Evolutionary conservation across 2,113 vertebrate species (phyloP), one percentile per base, ranked within the genome.

Genomic region (Orycteropus afer): DNA sequence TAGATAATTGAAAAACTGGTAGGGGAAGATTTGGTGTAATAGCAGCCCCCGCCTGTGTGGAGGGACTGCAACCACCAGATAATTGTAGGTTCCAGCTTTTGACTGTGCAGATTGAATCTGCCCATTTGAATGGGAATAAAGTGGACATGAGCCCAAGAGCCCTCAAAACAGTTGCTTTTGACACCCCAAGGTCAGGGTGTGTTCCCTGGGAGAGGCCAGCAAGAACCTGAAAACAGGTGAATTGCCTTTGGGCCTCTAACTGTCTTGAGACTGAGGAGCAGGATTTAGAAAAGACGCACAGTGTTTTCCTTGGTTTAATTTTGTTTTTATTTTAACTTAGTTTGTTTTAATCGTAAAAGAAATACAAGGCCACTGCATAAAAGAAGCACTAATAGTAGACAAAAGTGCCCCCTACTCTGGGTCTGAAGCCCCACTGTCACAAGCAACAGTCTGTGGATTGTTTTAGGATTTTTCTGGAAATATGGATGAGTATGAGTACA

Each of bases 1-100:
- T 96, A 97, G 97, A 97, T 98, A 97, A 97, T 93, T 97, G 97
- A 97, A 96, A 97, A 97, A 65, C 94, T 97, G 90, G 59, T 98
- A 95, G 94, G 96, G 93, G 96, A 97, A 97, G 85, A 92, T 96
- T 96, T 97, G 95, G 78, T 97, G 86, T 97, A 96, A 96, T 97
- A 94, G 87, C 90, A 97, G 76, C 32, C 59, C 94, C 96, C 15
- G 79, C 98, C 93, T 95, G 73, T 45, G 93, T 45, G 96, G 97
- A 94, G 89, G 53, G 81, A 81, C 47, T 96, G 17, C 94, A 97
- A 93, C 96, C 90, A 69, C 84, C n/a, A 76, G 77, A 74, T 98
- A 97, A 98, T 97, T 97, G 86, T 89, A 86, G 94, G 86, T 67
- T 87, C 3, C 32, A 82, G 88, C 93, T 47, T 92, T 81, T 93